Evolutionary conservation across 2,888 invertebrate species (phyloP), one percentile per base, ranked within the genome.

Genomic region (Drosophila colorata): DNA sequence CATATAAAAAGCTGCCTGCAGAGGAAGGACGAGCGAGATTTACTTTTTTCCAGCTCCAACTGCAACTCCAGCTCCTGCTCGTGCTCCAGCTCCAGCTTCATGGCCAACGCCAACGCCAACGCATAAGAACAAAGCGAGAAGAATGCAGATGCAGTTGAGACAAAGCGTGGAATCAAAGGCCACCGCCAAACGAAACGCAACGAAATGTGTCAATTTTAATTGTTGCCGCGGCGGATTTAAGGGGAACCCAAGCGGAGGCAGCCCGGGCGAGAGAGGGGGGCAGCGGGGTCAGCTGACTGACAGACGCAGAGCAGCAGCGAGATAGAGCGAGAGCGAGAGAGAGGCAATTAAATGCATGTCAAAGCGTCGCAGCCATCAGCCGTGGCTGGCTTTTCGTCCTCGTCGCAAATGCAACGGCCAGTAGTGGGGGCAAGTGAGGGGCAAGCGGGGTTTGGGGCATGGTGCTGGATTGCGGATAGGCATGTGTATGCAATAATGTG

Each of bases 171-270:
- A 61, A 80, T 74, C 80, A 84, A 82, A 77, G 74, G 67, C 53
- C 61, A 66, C 72, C 84, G 69, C 63, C 71, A 68, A 72, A 66
- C 68, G 81, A 74, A 81, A 88, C 83, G 88, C 86, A 89, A 80
- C 87, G 77, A 90, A 90, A 88, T 88, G 88, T 89, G 88, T 89
- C 90, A 90, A 88, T 89, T 90, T 88, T 90, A 90, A 90, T 88
- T 89, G 90, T 84, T 77, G 79, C 77, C 84, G 76, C 65, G 74
- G 84, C 81, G 88, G 86, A 87, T 77, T 89, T 80, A 74, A 85
- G 43, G 43, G 53, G 76, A 83, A 67, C 28, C 28, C 33, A 13
- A 11, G 13, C 2, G 4, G 13, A 13, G 9, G 28, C 28, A 28
- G 9, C 28, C 28, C 2, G 9, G 28, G 28, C 28, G 28, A 28